Evolutionary conservation across 37 sponge, comb jelly and placozoan genomes (phyloP), one percentile per base, ranked within the genome.

Genomic region (Amphimedon queenslandica): DNA sequence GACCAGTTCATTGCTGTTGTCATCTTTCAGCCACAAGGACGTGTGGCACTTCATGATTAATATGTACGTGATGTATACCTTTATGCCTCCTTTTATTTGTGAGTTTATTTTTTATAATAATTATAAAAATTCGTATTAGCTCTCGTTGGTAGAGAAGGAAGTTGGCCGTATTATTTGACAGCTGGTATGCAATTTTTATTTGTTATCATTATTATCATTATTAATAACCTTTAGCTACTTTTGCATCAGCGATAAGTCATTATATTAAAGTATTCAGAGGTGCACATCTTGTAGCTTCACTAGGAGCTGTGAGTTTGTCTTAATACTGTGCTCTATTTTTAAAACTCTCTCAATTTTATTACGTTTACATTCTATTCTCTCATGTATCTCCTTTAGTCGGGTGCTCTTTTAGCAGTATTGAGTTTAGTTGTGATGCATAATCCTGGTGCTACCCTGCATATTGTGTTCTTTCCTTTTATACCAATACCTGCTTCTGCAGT

Each of bases 41-140:
- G 18, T 73, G 23, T 79, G 78, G 79, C 89, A 89, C 38, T 63
- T 89, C 8, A 55, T 34, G 34, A 56, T 89, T 28, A 89, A 89
- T 80, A 89, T 89, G 89, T 23, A 83, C 2, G 89, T 83, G 10
- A 66, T 89, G 1, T 89, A 76, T 76, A 89, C 74, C 66, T 89
- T 89, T 58, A 57, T 79, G 21, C 76, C 69, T 29, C 33, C 77
- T 1, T 64, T 78, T 24, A 21, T 82, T 35, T 21, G 82, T 78
- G 21, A 64, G 76, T 75, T 20, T 16, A n/a, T 11, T 25, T 6
- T 25, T 60, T 25, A 60, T n/a, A 25, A 11, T 25, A 25, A 6
- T 60, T 25, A 60, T n/a, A n/a, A n/a, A 5, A 60, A 13, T n/a
- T n/a, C 27, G 23, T n/a, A 11, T n/a, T 60, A 60, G 61, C 5